These are phyloP conservation scores for Mamestra configurata DNA, from an alignment of 1,140 invertebrate species.

Conservation along the genomic window DNA sequence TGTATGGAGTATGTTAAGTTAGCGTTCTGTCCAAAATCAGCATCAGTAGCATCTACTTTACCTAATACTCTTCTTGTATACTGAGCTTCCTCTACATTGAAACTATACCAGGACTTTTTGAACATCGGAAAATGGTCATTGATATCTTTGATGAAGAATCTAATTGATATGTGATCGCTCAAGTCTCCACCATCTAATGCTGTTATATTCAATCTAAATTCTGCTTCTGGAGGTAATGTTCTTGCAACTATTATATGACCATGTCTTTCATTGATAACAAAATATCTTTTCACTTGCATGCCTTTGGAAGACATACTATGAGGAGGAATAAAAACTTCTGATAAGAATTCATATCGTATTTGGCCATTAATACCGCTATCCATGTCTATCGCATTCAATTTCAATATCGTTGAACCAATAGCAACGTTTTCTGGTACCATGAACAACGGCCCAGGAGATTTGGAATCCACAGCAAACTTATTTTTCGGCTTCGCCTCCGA, in stretches of 20 bases:
- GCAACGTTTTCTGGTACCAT: conserved; percentile 93
- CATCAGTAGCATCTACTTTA: conserved; percentile 92
- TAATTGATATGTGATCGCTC: conserved; percentile 91
- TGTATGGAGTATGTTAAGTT: conserved; percentile 92
- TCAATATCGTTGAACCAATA: conserved; percentile 92
- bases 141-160: conserved; percentile 92
- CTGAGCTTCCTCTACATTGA: conserved; percentile 93
- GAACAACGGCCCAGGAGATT: conserved; percentile 88
- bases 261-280: conserved; percentile 91
- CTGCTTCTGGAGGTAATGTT: conserved; percentile 92
- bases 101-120: conserved; percentile 93
- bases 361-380: conserved; percentile 93
- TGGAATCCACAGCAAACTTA: conserved; percentile 84
- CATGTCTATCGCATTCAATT: conserved; percentile 93
- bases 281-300: conserved; percentile 89
- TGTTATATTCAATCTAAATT: conserved; percentile 93
- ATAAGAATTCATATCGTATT: conserved; percentile 92
- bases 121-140: conserved; percentile 96
- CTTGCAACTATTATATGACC: conserved; percentile 94
- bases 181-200: conserved; percentile 93
- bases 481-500: conserved; percentile 84
- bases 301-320: conserved; percentile 78
- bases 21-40: conserved; percentile 93
- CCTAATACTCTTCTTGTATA: conserved; percentile 92
- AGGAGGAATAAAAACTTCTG: conserved; percentile 90